Evolutionary conservation across 2,797 vertebrate species (phyloP).

Genomic region (Microcaecilia unicolor): DNA sequence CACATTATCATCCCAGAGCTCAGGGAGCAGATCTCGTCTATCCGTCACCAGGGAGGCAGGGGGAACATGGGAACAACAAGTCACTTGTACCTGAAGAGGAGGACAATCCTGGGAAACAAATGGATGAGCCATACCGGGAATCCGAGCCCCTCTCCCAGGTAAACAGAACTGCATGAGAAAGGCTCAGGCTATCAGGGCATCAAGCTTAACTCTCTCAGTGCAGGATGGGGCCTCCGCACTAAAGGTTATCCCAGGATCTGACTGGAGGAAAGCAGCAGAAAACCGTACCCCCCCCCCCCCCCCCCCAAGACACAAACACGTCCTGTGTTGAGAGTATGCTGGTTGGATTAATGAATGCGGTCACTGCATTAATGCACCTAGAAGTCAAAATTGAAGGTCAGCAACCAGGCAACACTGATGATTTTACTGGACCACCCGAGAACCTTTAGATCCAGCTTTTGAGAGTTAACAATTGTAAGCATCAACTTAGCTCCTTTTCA

Average conservation of each 20-base stretch:
- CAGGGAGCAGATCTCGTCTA: constrained; percentile 69
- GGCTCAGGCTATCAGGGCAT: constrained; percentile 69
- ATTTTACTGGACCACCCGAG: no score
- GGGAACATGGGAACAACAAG: constrained; percentile 71
- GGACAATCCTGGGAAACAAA: constrained; percentile 87
- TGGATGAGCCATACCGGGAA: constrained; percentile 76
- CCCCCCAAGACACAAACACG: no score
- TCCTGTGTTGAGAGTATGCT: no score
- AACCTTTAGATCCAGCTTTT: no score
- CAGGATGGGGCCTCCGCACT: constrained; percentile 48
- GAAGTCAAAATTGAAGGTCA: no score
- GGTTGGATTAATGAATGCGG: no score
- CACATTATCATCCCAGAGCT: constrained; percentile 71
- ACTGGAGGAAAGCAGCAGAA: constrained; percentile 47
- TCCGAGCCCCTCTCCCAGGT: constrained; percentile 72
- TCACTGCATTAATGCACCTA: no score
- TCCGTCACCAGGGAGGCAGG: constrained; percentile 78
- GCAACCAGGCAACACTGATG: no score
- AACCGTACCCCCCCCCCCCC: no score
- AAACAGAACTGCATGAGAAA: constrained; percentile 91
- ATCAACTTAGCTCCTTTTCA: no score
- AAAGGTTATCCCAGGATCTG: constrained; percentile 48
- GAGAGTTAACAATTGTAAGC: no score
- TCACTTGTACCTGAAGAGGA: constrained; percentile 79
- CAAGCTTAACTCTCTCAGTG: constrained; percentile 53